Base-by-base conservation (phyloP, 2,797 vertebrate species). In the Sciaenops ocellatus region DNA sequence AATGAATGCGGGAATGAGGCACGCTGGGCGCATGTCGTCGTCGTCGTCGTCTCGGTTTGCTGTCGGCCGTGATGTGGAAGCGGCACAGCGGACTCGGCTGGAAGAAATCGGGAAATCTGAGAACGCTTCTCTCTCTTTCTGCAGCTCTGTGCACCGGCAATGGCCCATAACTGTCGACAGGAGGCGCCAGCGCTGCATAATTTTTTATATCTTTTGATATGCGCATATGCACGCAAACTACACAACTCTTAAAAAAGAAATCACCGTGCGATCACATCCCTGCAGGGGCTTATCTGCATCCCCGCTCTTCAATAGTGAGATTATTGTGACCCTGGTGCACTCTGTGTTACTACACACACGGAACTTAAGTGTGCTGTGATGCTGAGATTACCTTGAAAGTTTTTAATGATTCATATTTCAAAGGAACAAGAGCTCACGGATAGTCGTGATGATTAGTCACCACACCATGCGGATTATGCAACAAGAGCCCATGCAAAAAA, bases 21-120 rank as follows among this genome's bases (percentile, higher is more conserved):
- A 67, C 76, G 69, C 76, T 4, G 76, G 80, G 56, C 34, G 76
- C 87, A 52, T 57, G 79, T 83, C 79, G 86, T 79, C 79, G 73
- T 67, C 50, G 68, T 78, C 85, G 83, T 82, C 88, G 88, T 85
- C 76, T 90, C 79, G 88, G 73, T 75, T 85, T 66, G 82, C 86
- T 69, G 84, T 88, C 83, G 85, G 81, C 85, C 82, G 90, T 84
- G 87, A 90, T 90, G 91, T 92, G 89, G 90, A 86, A 90, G 89
- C 87, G 63, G 81, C 85, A 75, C 81, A 38, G 90, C 85, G 86
- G 88, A 89, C 86, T 90, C 85, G 90, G 86, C 89, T 87, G 91
- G 90, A 87, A 93, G 92, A 91, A 89, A 91, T 89, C 87, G 80
- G 88, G 93, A 92, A 93, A 94, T 92, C 86, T 92, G 92, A 94